phyloP scores from a whole-genome alignment of 2,797 vertebrate genomes.

The Oreortyx pictus region DNA sequence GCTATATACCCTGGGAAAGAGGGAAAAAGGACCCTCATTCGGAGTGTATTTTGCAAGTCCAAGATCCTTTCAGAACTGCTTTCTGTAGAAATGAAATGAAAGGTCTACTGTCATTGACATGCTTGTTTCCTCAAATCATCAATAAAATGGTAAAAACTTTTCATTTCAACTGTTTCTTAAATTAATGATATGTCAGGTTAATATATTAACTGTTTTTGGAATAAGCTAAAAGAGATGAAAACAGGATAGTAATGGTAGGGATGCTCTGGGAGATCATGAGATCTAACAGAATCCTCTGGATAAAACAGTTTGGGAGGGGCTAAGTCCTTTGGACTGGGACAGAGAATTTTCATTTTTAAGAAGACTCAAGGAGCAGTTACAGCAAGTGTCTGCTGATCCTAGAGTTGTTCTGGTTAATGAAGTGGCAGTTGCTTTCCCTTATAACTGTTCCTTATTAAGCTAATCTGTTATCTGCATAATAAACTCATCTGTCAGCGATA shows the following conservation, averaged over 20 bases:
- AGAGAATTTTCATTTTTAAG: background rate
- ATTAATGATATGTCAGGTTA: background rate
- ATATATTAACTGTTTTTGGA: background rate
- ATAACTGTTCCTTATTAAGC: background rate
- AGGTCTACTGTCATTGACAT: background rate
- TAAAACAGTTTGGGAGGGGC: background rate
- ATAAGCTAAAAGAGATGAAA: background rate
- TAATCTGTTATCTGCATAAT: background rate
- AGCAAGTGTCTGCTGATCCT: background rate
- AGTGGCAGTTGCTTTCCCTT: background rate
- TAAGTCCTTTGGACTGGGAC: background rate
- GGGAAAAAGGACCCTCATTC: background rate
- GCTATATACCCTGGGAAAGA: background rate
- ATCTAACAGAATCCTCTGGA: background rate
- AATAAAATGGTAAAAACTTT: background rate
- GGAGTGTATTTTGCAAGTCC: fast-evolving
- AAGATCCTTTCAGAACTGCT: background rate
- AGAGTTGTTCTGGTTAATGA: background rate
- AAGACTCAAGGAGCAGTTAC: background rate
- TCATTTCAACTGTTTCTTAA: background rate
- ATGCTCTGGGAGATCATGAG: background rate
- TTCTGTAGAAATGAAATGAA: background rate
- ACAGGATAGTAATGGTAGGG: background rate
- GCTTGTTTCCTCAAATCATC: background rate
- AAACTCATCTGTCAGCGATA: background rate